Percentiles rank a stretch among this genome's conserved stretches.
Conservation (phyloP, 2,113 vertebrate genomes). For the Bambusicola thoracicus region DNA sequence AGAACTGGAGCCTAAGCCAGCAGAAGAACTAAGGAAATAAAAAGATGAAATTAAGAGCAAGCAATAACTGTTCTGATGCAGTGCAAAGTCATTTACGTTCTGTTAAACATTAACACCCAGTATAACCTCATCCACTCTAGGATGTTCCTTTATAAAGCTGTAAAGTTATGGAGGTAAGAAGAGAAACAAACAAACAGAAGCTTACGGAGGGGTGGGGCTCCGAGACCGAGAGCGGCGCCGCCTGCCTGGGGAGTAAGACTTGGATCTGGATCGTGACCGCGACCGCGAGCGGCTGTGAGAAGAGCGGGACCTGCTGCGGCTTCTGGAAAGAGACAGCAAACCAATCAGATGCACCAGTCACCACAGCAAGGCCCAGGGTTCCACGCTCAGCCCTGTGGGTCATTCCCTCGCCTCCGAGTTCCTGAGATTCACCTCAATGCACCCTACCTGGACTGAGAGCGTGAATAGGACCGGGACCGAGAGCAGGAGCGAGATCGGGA, state of each 20-base stretch:
- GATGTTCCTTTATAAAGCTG: not conserved
- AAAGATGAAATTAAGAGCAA: not conserved
- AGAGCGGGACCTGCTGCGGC: conserved; percentile 89
- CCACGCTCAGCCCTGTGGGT: fast-evolving
- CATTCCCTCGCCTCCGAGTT: fast-evolving
- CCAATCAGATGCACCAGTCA: fast-evolving
- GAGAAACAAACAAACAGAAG: not conserved
- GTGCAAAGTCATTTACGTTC: not conserved
- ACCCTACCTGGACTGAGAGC: conserved; percentile 90
- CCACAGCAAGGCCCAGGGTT: fast-evolving
- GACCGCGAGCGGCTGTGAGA: conserved; percentile 88
- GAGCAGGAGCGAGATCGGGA: conserved; percentile 88
- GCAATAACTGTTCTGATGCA: not conserved
- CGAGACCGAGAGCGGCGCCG: conserved; percentile 83
- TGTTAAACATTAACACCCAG: not conserved
- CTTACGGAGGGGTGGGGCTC: conserved; percentile 93
- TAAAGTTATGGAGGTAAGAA: too few species aligned
- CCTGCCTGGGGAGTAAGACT: conserved; percentile 85
- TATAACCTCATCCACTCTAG: not conserved
- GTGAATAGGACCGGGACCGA: conserved; percentile 87
- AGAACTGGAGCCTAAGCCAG: conserved; percentile 83
- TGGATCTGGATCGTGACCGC: conserved; percentile 86
- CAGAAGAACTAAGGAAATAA: conserved; percentile 81
- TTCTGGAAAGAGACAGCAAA: conserved; percentile 68
- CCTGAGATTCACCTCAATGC: fast-evolving